These are phyloP conservation scores for Ichneumoninae sp. DNA, from an alignment of 2,888 invertebrate species.

Conservation along the genomic window DNA sequence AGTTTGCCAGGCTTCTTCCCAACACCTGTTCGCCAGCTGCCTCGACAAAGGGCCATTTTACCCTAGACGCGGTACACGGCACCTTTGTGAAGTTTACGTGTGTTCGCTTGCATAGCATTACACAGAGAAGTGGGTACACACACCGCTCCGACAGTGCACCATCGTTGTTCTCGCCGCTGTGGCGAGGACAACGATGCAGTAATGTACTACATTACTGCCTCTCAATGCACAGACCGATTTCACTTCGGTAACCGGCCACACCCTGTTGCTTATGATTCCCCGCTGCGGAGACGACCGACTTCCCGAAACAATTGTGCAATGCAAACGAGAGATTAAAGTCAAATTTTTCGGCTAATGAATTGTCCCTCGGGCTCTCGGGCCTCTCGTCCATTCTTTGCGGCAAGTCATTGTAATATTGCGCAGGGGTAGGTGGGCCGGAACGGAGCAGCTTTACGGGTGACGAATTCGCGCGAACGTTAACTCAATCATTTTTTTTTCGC, in stretches of 20 bases:
- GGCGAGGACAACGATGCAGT: not conserved
- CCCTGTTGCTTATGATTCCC: constrained; percentile 69
- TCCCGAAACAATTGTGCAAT: constrained; percentile 68
- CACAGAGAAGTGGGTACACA: constrained; percentile 13
- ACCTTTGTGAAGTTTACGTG: constrained; percentile 38
- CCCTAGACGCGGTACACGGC: constrained; percentile 65
- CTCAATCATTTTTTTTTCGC: not conserved
- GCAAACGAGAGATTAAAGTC: constrained; percentile 56
- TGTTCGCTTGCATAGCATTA: not conserved
- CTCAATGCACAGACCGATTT: constrained; percentile 65
- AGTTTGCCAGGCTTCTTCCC: constrained; percentile 61
- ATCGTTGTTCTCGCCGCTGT: constrained; percentile 19
- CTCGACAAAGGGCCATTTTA: constrained; percentile 77
- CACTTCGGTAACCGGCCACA: constrained; percentile 70
- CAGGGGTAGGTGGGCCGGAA: not conserved
- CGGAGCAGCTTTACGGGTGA: not conserved
- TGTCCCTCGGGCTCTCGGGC: constrained; percentile 21
- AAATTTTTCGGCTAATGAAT: constrained; percentile 63
- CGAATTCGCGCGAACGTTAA: not conserved
- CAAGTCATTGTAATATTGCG: constrained; percentile 21
- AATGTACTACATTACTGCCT: constrained; percentile 23
- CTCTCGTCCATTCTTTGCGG: constrained; percentile 6
- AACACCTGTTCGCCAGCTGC: constrained; percentile 83
- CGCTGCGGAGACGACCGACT: constrained; percentile 59
- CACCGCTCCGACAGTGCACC: constrained; percentile 17